A percentile compares a stretch with the other conserved stretches of the same genome.
phyloP scores from a whole-genome alignment of 2,113 vertebrate species.

The Morone chrysops region DNA sequence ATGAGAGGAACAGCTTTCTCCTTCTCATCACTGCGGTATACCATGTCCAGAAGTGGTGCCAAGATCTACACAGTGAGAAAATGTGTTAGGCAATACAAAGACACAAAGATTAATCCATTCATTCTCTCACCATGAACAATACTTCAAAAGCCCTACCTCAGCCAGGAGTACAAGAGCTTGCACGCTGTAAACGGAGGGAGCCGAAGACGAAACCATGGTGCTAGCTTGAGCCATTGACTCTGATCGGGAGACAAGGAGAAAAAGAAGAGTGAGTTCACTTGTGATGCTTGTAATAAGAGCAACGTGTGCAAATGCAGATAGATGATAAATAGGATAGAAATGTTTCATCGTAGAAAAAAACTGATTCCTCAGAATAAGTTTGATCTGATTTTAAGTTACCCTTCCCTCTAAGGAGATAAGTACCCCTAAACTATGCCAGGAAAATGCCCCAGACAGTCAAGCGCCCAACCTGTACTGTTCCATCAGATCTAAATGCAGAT shows the following conservation, averaged over 20 bases:
- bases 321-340: no score
- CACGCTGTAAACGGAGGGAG: slow-evolving; percentile 95
- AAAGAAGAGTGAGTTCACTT: neutral
- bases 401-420: no score
- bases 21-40: slow-evolving; percentile 97
- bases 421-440: no score
- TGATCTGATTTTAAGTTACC: no score
- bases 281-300: neutral
- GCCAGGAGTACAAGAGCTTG: slow-evolving; percentile 95
- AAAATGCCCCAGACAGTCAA: no score
- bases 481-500: no score
- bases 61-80: slow-evolving; percentile 84
- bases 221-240: slow-evolving; percentile 85
- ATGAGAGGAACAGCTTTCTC: slow-evolving; percentile 95
- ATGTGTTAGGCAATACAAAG: neutral
- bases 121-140: slow-evolving; percentile 24
- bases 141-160: slow-evolving; percentile 84
- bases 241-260: slow-evolving; percentile 55
- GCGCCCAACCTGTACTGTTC: no score
- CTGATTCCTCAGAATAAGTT: no score
- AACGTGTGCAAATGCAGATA: neutral
- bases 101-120: neutral
- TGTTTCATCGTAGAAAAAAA: no score
- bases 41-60: slow-evolving; percentile 95
- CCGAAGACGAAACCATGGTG: slow-evolving; percentile 94